Evolutionary conservation across 2,888 invertebrate genomes (phyloP).

Genomic region (Ganaspis brasiliensis): DNA sequence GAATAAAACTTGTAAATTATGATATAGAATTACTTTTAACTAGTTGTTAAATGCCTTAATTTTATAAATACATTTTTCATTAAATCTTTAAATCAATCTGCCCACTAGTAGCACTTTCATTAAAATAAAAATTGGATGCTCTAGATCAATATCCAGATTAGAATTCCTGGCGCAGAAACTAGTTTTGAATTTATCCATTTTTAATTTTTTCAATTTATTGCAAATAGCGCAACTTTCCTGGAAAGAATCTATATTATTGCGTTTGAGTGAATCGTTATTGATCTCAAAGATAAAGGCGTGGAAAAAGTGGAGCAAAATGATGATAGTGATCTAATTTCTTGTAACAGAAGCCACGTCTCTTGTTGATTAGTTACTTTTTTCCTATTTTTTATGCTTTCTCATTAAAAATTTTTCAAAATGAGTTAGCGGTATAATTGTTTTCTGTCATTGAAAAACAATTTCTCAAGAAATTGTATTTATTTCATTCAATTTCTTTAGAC

Average conservation of each 20-base stretch:
- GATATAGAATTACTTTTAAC: no score
- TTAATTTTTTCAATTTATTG: not conserved
- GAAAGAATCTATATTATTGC: conserved; percentile 47
- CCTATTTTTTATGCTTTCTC: not conserved
- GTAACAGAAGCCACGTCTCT: conserved; percentile 2
- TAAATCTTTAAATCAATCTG: no score
- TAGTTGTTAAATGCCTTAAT: no score
- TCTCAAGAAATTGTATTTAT: not conserved
- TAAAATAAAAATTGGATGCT: conserved; percentile 3
- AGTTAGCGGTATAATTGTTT: not conserved
- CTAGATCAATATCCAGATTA: no score
- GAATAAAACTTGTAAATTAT: no score
- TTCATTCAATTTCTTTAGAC: not conserved
- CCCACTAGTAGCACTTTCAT: no score
- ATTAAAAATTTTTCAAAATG: not conserved
- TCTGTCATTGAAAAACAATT: not conserved
- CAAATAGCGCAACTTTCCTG: conserved; percentile 47
- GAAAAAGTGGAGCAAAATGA: conserved; percentile 17
- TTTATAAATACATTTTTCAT: no score
- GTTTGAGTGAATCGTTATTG: conserved; percentile 26
- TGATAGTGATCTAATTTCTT: conserved; percentile 14
- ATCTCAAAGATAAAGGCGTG: not conserved
- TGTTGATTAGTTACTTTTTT: not conserved
- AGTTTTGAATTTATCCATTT: not conserved
- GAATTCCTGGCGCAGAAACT: not conserved